Base-by-base conservation (phyloP, 2,113 vertebrate species). In the Craseonycteris thonglongyai region DNA sequence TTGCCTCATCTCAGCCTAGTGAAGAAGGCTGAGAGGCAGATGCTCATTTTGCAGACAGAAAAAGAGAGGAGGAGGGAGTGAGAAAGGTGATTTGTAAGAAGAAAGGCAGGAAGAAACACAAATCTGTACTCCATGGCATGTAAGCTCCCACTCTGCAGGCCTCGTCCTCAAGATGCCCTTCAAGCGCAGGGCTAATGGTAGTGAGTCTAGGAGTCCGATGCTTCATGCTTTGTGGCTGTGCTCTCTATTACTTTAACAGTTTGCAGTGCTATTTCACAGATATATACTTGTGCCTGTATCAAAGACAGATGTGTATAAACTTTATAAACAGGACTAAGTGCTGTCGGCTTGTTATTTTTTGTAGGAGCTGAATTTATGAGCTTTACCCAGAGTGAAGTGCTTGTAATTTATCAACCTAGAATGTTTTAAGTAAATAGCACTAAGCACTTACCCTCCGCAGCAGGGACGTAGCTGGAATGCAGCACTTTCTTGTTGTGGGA, bases 391-490 rank as follows among this genome's bases (percentile, higher is more conserved):
- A 30, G 96, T 75, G 28, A 96, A 95, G 94, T 0, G 14, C 91
- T 97, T 79, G 79, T 90, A n/a, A 97, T 98, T 97, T 96, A 98
- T 98, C 98, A 97, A 90, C 79, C 58, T 30, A 88, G 61, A 82
- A 86, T 66, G 2, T 88, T 97, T 97, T 89, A 97, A 97, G 97
- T 81, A 96, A 98, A 97, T 91, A 96, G 96, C 96, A 88, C 96
- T 86, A 69, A 97, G 95, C 97, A 95, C 97, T 97, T 95, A 82
- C 13, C 89, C 94, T 90, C 96, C 45, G 28, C 94, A 92, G 96
- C 91, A 90, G 26, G 75, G 65, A 87, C 24, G 0, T 3, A 84
- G 95, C 87, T 63, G 56, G 76, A 95, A 94, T 0, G 2, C 51
- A 74, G 95, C 1, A n/a, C 76, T 96, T 96, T 45, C 78, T 71